These are phyloP conservation scores for Rhizomys pruinosus DNA, from an alignment of 2,113 vertebrate genomes.

Conservation along the genomic window DNA sequence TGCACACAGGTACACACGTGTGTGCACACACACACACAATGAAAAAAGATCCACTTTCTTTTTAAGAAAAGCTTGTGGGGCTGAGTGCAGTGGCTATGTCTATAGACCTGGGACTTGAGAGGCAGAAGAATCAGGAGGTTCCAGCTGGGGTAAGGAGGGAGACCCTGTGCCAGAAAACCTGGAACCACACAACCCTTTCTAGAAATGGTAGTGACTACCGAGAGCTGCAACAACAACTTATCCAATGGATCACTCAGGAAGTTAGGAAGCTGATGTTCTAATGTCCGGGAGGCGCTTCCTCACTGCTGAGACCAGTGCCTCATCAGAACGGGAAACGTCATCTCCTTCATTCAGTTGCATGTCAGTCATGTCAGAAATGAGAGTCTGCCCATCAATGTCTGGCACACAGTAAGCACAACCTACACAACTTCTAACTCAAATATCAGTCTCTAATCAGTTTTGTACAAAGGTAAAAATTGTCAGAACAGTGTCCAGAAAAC, in stretches of 20 bases:
- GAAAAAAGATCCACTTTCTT: too few relatives aligned
- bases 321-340: not conserved
- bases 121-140: not conserved
- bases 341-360: not conserved
- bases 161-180: not conserved
- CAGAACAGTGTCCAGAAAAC: not conserved
- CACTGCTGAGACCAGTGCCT: not conserved
- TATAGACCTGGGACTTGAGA: not conserved
- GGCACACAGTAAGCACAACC: accelerated
- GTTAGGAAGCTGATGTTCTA: not conserved
- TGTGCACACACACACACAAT: too few relatives aligned
- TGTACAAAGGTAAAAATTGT: not conserved
- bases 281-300: not conserved
- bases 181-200: not conserved
- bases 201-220: not conserved
- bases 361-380: not conserved
- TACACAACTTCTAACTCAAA: too few relatives aligned
- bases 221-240: not conserved
- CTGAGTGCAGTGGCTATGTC: not conserved
- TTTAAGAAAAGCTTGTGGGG: not conserved
- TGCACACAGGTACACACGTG: too few relatives aligned
- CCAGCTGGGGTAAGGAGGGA: not conserved
- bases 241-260: not conserved
- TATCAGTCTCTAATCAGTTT: not conserved
- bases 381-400: not conserved